These are phyloP conservation scores for Pyrocephalus nanus DNA, from an alignment of 2,797 vertebrate species.

Conservation along the genomic window DNA sequence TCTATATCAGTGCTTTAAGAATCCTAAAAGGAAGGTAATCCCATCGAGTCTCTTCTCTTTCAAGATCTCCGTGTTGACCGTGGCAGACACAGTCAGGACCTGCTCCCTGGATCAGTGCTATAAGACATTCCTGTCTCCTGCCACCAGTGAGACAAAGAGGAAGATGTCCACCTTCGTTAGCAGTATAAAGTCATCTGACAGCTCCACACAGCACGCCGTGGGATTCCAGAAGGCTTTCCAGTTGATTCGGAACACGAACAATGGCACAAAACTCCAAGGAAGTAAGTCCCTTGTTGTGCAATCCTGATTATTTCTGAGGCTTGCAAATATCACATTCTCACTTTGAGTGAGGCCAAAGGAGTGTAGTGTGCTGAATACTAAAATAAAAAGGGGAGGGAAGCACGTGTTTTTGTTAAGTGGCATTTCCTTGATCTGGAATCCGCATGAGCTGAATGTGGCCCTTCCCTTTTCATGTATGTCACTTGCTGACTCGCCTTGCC, in stretches of 20 bases:
- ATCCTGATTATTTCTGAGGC: background rate
- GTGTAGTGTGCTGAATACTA: background rate
- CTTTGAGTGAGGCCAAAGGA: background rate
- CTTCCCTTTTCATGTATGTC: background rate
- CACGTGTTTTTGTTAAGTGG: background rate
- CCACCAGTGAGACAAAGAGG: constrained; percentile 96
- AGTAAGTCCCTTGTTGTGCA: constrained; percentile 79
- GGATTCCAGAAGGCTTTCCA: constrained; percentile 98
- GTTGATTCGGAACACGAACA: constrained; percentile 91
- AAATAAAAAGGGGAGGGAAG: background rate
- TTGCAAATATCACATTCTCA: background rate
- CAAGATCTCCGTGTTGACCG: constrained; percentile 92
- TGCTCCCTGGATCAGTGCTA: constrained; percentile 98
- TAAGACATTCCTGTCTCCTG: constrained; percentile 93
- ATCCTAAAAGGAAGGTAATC: constrained; percentile 29
- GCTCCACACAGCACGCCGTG: constrained; percentile 88
- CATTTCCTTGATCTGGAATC: background rate
- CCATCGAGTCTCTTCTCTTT: constrained; percentile 4
- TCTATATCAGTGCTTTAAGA: background rate
- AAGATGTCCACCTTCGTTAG: constrained; percentile 96
- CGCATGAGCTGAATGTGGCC: background rate
- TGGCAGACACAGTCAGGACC: constrained; percentile 88
- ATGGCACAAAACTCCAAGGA: constrained; percentile 82
- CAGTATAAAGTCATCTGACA: constrained; percentile 88
- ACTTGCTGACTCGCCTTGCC: background rate